A percentile compares a stretch with the other conserved stretches of the same genome.
phyloP scores from a whole-genome alignment of 2,113 vertebrate genomes.

The Lepus europaeus region DNA sequence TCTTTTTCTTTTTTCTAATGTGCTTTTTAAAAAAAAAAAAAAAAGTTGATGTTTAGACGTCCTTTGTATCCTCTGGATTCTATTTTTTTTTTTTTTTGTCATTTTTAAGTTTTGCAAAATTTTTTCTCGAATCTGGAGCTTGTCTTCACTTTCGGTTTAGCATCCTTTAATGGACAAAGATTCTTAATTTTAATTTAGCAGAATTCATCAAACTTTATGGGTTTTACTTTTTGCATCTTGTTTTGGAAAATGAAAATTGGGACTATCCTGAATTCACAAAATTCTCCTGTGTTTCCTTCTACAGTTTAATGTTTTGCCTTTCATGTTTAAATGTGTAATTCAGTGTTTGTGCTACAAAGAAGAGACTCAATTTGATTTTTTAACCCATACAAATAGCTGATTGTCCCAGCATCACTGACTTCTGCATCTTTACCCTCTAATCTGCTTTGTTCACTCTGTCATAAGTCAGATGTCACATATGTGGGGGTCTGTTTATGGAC shows the following conservation, averaged over 20 bases:
- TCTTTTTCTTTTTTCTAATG: conserved; percentile 14
- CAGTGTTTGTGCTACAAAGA: background rate
- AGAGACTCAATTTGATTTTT: background rate
- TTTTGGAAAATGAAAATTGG: background rate
- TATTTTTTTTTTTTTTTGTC: background rate
- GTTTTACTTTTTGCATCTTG: conserved; percentile 8
- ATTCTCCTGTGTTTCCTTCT: background rate
- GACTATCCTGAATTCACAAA: background rate
- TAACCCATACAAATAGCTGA: background rate
- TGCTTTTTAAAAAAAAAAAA: background rate
- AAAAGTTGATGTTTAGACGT: background rate
- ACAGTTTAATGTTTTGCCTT: conserved; percentile 13
- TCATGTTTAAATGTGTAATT: background rate
- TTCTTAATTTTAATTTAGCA: background rate
- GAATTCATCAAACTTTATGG: background rate
- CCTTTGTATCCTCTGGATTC: background rate
- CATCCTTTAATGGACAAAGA: background rate
- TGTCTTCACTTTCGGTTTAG: background rate
- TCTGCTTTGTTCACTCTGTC: background rate
- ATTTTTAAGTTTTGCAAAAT: background rate
- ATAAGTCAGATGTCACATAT: background rate
- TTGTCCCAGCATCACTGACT: background rate
- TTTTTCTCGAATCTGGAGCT: background rate
- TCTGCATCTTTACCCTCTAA: background rate
- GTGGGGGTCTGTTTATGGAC: background rate